A percentile compares a stretch with the other conserved stretches of the same genome.
phyloP scores from a whole-genome alignment of 2,888 invertebrate species.

The Platycheirus rosarum region DNA sequence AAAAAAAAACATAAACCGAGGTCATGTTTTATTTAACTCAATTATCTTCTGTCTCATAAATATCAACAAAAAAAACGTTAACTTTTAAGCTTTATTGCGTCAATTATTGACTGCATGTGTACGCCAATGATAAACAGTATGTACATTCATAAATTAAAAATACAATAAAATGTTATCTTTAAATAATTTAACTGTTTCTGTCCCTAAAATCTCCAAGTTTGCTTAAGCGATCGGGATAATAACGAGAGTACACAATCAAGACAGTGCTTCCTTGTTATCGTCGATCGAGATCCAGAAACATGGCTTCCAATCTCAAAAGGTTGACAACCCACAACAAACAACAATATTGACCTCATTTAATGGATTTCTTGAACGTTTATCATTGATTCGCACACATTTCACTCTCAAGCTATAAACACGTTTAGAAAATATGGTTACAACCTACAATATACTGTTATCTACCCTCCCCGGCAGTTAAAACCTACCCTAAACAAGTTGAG shows the following conservation, averaged over 20 bases:
- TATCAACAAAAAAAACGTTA: not conserved
- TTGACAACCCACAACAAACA: not conserved
- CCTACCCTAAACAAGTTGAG: constrained; percentile 30
- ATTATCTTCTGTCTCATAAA: not conserved
- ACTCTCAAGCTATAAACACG: constrained; percentile 17
- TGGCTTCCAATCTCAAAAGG: not conserved
- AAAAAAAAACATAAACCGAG: not conserved
- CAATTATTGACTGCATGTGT: not conserved
- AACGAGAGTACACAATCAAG: too few relatives aligned
- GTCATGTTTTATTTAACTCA: not conserved
- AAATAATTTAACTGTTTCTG: not conserved
- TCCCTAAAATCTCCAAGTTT: not conserved
- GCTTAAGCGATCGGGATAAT: not conserved
- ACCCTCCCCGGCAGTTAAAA: constrained; percentile 20
- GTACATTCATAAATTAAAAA: too few relatives aligned
- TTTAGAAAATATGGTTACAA: constrained; percentile 13
- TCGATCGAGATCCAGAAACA: not conserved
- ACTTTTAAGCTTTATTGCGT: not conserved
- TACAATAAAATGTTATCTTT: not conserved
- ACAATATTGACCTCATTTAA: constrained; percentile 10
- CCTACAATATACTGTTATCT: constrained; percentile 20
- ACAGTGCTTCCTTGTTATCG: not conserved
- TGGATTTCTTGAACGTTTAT: constrained; percentile 1
- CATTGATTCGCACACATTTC: constrained; percentile 27
- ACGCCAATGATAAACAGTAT: not conserved